Percentiles rank a stretch among this genome's conserved stretches.
phyloP scores from a whole-genome alignment of 1,140 invertebrate genomes.

The Sycophila sp. region DNA sequence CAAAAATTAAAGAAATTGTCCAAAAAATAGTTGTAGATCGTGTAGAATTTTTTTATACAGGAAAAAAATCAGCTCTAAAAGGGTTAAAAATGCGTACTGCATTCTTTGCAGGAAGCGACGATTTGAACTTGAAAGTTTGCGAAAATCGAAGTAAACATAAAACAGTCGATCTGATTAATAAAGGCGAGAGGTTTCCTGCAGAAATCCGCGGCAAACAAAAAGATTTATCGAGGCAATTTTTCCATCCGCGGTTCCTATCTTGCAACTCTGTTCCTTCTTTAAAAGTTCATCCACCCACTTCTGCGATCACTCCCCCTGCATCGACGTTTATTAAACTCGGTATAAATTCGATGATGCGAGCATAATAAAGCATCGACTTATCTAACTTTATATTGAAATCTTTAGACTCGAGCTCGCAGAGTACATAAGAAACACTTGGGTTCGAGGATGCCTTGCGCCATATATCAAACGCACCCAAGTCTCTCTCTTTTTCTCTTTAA shows the following conservation, averaged over 20 bases:
- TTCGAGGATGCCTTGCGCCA: background rate
- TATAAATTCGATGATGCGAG: constrained; percentile 29
- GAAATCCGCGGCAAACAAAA: background rate
- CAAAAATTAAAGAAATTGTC: too few relatives aligned
- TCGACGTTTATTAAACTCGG: constrained; percentile 27
- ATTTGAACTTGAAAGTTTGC: too few relatives aligned
- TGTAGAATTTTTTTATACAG: too few relatives aligned
- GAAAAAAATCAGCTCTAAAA: too few relatives aligned
- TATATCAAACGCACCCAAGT: constrained; percentile 28
- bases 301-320: background rate
- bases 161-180: too few relatives aligned
- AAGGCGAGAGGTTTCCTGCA: too few relatives aligned
- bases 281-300: background rate
- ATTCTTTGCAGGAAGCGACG: too few relatives aligned
- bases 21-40: too few relatives aligned
- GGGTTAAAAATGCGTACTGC: too few relatives aligned
- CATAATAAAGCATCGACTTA: constrained; percentile 34
- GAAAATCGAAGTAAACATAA: too few relatives aligned
- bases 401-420: background rate
- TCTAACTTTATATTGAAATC: constrained; percentile 33
- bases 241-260: background rate
- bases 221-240: constrained; percentile 11
- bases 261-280: constrained; percentile 25
- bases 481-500: background rate
- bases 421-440: background rate